A percentile compares a stretch with the other conserved stretches of the same genome.
These are phyloP conservation scores for Protobothrops mucrosquamatus DNA, from an alignment of 2,113 vertebrate species.

Conservation along the genomic window DNA sequence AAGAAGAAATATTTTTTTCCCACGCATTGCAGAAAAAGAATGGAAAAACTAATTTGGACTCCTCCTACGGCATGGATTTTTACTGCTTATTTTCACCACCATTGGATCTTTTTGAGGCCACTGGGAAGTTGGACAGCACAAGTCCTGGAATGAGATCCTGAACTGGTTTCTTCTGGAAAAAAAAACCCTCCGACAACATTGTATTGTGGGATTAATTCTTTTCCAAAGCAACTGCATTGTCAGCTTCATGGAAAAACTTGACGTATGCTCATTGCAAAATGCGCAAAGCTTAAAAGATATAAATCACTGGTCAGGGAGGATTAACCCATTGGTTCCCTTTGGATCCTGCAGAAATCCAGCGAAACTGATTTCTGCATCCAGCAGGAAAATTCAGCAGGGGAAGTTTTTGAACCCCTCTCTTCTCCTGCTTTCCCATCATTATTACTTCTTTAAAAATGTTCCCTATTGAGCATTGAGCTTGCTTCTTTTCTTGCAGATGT, in stretches of 20 bases:
- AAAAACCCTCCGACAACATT: neutral
- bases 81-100: neutral
- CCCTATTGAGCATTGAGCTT: neutral
- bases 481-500: neutral
- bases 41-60: slow-evolving; percentile 49
- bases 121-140: neutral
- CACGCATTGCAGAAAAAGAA: neutral
- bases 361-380: neutral
- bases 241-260: neutral
- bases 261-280: neutral
- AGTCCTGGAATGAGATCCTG: neutral
- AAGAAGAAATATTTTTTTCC: slow-evolving; percentile 44
- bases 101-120: neutral
- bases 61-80: slow-evolving; percentile 12
- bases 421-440: neutral
- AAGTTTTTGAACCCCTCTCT: neutral
- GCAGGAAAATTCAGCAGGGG: neutral
- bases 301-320: neutral
- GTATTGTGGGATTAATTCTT: neutral
- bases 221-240: neutral
- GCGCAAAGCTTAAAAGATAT: neutral
- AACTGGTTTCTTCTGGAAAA: neutral
- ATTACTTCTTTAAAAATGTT: neutral
- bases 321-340: neutral
- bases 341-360: neutral